Evolutionary conservation across 2,113 vertebrate species (phyloP), one percentile per base, ranked within the genome.

Genomic region (Rhinopomastus cyanomelas): DNA sequence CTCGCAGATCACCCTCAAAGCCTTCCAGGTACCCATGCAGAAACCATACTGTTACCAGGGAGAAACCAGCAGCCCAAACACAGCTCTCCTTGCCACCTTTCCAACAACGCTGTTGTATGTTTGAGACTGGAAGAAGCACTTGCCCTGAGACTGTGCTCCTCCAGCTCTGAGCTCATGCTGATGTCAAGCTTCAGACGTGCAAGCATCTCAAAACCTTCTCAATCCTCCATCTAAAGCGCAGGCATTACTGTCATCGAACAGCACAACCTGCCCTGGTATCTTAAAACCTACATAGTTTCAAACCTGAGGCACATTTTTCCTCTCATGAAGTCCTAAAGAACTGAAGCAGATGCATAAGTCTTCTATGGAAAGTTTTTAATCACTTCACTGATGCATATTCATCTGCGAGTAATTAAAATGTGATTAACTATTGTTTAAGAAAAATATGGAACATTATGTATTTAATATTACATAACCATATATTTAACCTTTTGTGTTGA

Each of bases 291-390:
- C 16, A 10, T 4, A 61, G 5, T 39, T 75, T 85, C 49, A 89
- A 56, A 23, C 18, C 49, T n/a, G 6, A 81, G 53, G 66, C 20
- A 56, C 2, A 18, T 29, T 81, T 36, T 67, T 67, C n/a, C 34
- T 56, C n/a, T 67, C 26, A 48, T 19, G 16, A 72, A 26, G 9
- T 61, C 37, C 44, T 85, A 72, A 81, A 78, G 15, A 87, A 11
- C 16, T 48, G 57, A 90, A 85, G 46, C 7, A 72, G n/a, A 48
- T 14, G 25, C 7, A 34, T 30, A 42, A 0, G 0, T 56, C 26
- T 72, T 53, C 39, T 32, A 44, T 7, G 8, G 6, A 67, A 74
- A 8, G 32, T 20, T 26, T 26, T 26, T 52, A 74, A 87, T 83
- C 66, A 16, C 17, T 77, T 72, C 55, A 66, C 5, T 71, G 49